These are phyloP conservation scores for Porphyrio hochstetteri DNA, from an alignment of 2,113 vertebrate genomes.

Conservation along the genomic window DNA sequence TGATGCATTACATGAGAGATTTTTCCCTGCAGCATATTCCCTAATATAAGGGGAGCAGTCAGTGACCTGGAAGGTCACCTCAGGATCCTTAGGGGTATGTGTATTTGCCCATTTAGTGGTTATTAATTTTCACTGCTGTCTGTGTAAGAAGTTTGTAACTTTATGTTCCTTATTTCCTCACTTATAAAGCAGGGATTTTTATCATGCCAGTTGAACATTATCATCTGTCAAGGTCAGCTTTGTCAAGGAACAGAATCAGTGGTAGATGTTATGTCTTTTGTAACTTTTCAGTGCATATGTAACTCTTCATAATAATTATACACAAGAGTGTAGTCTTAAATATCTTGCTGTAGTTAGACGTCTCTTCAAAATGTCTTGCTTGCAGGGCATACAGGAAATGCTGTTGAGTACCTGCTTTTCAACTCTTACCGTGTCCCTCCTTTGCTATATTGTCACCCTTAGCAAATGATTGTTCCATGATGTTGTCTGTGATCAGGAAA, in stretches of 20 bases:
- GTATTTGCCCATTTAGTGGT: background rate
- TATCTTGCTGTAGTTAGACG: slow-evolving; percentile 10
- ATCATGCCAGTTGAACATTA: background rate
- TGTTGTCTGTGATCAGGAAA: background rate
- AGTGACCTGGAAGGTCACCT: background rate
- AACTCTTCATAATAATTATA: background rate
- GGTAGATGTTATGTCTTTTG: background rate
- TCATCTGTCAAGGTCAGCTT: background rate
- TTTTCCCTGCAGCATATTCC: background rate
- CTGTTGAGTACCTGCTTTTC: background rate
- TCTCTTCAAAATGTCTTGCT: slow-evolving; percentile 18
- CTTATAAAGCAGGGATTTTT: background rate
- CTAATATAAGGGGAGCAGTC: background rate
- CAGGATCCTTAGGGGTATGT: background rate
- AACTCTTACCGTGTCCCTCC: background rate
- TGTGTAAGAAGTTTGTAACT: background rate
- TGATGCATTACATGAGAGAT: background rate
- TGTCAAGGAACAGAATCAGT: background rate
- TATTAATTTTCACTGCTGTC: background rate
- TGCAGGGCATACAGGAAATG: background rate
- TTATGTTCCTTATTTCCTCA: background rate
- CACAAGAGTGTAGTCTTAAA: background rate
- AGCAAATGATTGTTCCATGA: background rate
- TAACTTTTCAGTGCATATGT: background rate
- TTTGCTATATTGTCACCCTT: slow-evolving; percentile 6